Percentiles rank a stretch among this genome's conserved stretches.
Evolutionary conservation across 2,797 vertebrate species (phyloP).

Genomic region (Anas bahamensis): DNA sequence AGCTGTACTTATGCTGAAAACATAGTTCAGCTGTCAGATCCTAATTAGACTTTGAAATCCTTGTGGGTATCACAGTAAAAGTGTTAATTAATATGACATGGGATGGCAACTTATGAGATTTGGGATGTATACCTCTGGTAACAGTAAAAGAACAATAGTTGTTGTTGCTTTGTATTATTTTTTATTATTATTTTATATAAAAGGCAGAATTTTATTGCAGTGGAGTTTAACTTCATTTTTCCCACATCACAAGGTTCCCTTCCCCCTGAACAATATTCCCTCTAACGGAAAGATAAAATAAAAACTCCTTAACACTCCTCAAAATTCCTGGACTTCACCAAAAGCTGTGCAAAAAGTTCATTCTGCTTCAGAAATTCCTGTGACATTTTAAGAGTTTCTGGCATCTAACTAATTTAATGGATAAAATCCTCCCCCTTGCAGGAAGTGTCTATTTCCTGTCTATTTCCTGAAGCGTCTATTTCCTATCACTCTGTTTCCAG

Average conservation of each 20-base stretch:
- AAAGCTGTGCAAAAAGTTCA: not conserved
- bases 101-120: not conserved
- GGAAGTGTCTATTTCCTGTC: not conserved
- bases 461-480: not conserved
- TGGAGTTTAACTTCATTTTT: not conserved
- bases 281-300: not conserved
- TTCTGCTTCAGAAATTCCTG: not conserved
- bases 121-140: not conserved
- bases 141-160: not conserved
- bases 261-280: not conserved
- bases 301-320: not conserved
- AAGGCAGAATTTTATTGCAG: not conserved
- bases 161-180: no score
- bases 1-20: not conserved
- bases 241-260: not conserved
- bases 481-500: not conserved
- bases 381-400: not conserved
- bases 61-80: not conserved
- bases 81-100: not conserved
- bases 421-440: not conserved
- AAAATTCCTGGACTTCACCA: not conserved
- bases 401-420: not conserved
- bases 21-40: not conserved
- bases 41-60: not conserved
- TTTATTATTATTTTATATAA: not conserved